Conservation (phyloP, 2,113 vertebrate genomes). For the Xenopus borealis region DNA sequence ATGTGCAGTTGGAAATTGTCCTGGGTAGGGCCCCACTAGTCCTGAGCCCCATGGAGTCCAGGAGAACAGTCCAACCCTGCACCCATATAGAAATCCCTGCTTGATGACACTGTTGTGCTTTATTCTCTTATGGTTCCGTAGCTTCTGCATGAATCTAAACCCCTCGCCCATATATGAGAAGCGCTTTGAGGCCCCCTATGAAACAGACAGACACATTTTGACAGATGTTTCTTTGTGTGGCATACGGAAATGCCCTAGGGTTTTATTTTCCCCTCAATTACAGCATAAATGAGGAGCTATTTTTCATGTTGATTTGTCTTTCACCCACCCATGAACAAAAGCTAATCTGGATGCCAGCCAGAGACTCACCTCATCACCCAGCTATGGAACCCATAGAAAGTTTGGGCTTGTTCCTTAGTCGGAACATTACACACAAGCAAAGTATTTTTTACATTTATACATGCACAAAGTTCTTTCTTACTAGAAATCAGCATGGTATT, state of each 20-base stretch:
- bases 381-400: not conserved
- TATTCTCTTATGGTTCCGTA: too few species aligned
- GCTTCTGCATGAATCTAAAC: too few species aligned
- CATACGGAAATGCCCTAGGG: not conserved
- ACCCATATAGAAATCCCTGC: too few species aligned
- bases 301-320: not conserved
- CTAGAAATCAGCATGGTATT: too few species aligned
- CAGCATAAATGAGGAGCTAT: not conserved
- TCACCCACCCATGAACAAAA: constrained; percentile 1
- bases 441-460: too few species aligned
- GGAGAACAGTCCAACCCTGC: too few species aligned
- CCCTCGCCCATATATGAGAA: not conserved
- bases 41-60: too few species aligned
- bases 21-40: too few species aligned
- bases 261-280: not conserved
- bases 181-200: not conserved
- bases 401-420: not conserved
- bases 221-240: not conserved
- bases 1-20: too few species aligned
- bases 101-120: too few species aligned
- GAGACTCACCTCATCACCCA: not conserved
- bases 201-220: not conserved
- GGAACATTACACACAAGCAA: not conserved
- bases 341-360: not conserved
- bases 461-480: too few species aligned